Conservation (phyloP, 1,140 invertebrate genomes). For the Gonatopus flavifemur region DNA sequence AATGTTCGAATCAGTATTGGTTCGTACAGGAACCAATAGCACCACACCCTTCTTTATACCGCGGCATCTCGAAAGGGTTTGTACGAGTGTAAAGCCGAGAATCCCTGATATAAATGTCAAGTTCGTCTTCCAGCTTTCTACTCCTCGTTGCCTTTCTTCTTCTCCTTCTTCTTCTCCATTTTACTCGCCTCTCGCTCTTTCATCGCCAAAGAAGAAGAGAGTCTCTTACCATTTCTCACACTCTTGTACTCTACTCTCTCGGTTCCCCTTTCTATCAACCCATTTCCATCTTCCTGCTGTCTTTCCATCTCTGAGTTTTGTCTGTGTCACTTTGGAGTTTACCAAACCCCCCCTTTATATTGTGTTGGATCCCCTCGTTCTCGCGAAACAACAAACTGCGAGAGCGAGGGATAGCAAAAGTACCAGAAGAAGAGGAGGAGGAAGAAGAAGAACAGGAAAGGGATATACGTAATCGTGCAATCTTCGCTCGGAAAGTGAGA, state of each 20-base stretch:
- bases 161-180: constrained; percentile 2
- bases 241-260: too few relatives aligned
- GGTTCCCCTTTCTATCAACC: constrained; percentile 24
- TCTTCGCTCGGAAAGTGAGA: constrained; percentile 51
- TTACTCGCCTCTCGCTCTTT: constrained; percentile 4
- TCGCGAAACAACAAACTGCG: constrained; percentile 42
- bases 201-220: too few relatives aligned
- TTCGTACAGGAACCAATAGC: too few relatives aligned
- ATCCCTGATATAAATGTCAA: constrained; percentile 58
- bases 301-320: constrained; percentile 13
- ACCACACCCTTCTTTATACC: too few relatives aligned
- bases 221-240: too few relatives aligned
- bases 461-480: constrained; percentile 36
- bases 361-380: constrained; percentile 1
- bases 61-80: constrained; percentile 42
- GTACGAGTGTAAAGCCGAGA: constrained; percentile 53
- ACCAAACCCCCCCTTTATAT: constrained; percentile 8
- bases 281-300: background rate
- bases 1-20: too few relatives aligned
- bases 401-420: too few relatives aligned
- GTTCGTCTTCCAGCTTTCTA: constrained; percentile 51
- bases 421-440: constrained; percentile 7
- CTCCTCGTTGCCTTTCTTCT: constrained; percentile 16
- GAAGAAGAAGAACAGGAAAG: background rate
- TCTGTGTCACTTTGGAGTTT: constrained; percentile 15